Percentiles rank a stretch among this genome's conserved stretches.
phyloP scores from a whole-genome alignment of 2,113 vertebrate genomes.

The Fulica atra region DNA sequence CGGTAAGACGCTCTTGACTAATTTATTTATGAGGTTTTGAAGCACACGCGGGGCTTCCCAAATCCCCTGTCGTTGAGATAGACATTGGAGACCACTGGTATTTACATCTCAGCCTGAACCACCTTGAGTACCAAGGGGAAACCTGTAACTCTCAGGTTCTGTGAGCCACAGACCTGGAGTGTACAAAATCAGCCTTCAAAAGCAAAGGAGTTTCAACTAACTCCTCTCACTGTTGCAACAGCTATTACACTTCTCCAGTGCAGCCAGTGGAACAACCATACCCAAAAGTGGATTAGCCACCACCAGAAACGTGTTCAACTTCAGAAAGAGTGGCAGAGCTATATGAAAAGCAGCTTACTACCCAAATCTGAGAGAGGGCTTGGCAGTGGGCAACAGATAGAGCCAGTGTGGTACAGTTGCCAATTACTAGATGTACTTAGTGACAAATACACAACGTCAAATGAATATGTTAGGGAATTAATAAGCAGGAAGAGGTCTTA shows the following conservation, averaged over 20 bases:
- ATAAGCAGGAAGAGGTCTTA: background rate
- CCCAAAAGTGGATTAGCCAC: background rate
- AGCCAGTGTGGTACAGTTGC: background rate
- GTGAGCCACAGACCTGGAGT: background rate
- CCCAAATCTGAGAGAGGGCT: constrained; percentile 18
- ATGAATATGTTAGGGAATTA: background rate
- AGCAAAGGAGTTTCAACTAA: background rate
- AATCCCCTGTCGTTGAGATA: background rate
- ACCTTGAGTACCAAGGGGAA: background rate
- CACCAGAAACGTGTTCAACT: background rate
- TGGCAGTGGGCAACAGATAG: constrained; percentile 53
- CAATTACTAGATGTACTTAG: background rate
- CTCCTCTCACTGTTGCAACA: background rate
- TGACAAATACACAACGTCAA: background rate
- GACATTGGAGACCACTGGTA: background rate
- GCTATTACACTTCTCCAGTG: background rate
- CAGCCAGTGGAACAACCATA: background rate
- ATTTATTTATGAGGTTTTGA: background rate
- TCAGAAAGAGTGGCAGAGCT: constrained; percentile 30
- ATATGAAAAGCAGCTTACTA: constrained; percentile 36
- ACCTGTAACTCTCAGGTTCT: fast-evolving
- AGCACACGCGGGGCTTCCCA: background rate
- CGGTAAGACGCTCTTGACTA: background rate
- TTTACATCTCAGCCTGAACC: background rate
- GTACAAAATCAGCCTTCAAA: background rate